These are phyloP conservation scores for Malacoraja senta DNA, from an alignment of 2,797 vertebrate genomes.

Conservation along the genomic window DNA sequence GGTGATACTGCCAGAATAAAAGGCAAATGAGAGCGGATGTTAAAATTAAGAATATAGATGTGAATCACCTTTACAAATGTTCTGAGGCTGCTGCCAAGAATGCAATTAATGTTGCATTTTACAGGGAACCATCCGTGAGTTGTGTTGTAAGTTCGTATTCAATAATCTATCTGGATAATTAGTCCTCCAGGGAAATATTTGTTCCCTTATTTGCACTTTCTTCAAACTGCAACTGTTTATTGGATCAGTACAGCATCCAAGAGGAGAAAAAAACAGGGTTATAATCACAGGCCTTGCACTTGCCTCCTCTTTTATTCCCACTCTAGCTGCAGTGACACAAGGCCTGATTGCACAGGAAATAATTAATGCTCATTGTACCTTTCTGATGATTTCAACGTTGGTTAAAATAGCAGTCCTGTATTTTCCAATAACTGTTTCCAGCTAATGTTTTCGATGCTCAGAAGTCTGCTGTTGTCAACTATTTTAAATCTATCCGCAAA, in stretches of 20 bases:
- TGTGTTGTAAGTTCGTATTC: constrained; percentile 45
- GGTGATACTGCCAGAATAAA: background rate
- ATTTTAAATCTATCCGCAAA: background rate
- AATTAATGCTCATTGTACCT: background rate
- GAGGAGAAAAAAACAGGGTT: background rate
- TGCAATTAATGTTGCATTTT: background rate
- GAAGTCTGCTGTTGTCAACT: background rate
- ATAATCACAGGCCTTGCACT: background rate
- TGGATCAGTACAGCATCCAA: background rate
- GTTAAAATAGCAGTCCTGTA: background rate
- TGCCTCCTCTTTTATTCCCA: background rate
- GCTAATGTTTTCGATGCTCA: background rate
- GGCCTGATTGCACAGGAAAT: background rate
- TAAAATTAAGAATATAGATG: background rate
- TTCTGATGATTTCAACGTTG: background rate
- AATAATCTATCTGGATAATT: constrained; percentile 56
- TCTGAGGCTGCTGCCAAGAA: background rate
- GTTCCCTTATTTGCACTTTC: background rate
- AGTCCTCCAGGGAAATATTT: constrained; percentile 52
- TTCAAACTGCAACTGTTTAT: constrained; percentile 42
- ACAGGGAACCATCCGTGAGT: background rate
- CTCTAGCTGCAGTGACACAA: background rate
- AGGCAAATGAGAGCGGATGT: background rate
- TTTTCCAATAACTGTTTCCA: background rate
- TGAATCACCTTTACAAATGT: background rate